Evolutionary conservation across 2,888 invertebrate genomes (phyloP).

Genomic region (Dynastes hyllus): DNA sequence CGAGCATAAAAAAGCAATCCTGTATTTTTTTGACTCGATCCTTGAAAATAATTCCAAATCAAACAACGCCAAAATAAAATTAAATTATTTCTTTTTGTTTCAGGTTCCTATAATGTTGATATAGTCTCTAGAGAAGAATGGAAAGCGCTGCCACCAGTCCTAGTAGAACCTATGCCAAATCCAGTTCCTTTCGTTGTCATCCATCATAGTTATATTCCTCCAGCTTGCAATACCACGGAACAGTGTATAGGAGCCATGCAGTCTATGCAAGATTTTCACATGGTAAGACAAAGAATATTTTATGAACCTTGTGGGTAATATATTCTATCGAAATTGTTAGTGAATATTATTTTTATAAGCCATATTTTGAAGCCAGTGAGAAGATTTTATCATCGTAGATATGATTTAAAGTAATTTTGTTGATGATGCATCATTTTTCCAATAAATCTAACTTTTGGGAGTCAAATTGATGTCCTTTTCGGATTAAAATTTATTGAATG

Average conservation of each 20-base stretch:
- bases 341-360: too few relatives aligned
- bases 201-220: slow-evolving; percentile 81
- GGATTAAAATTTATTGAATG: too few relatives aligned
- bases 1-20: too few relatives aligned
- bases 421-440: too few relatives aligned
- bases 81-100: slow-evolving; percentile 37
- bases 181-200: slow-evolving; percentile 81
- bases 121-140: slow-evolving; percentile 74
- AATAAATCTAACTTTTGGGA: too few relatives aligned
- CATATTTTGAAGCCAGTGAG: too few relatives aligned
- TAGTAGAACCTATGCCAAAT: slow-evolving; percentile 70
- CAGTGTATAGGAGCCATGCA: slow-evolving; percentile 77
- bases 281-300: slow-evolving; percentile 62
- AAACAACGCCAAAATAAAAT: too few relatives aligned
- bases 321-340: background rate
- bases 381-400: background rate
- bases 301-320: too few relatives aligned
- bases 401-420: too few relatives aligned
- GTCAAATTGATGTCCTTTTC: too few relatives aligned
- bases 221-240: slow-evolving; percentile 74
- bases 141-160: slow-evolving; percentile 74
- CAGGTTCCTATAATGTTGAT: slow-evolving; percentile 56
- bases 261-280: slow-evolving; percentile 80
- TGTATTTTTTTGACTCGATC: too few relatives aligned
- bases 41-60: too few relatives aligned